A percentile compares a stretch with the other conserved stretches of the same genome.
Evolutionary conservation across 2,888 invertebrate genomes (phyloP).

Genomic region (Papilio protenor): DNA sequence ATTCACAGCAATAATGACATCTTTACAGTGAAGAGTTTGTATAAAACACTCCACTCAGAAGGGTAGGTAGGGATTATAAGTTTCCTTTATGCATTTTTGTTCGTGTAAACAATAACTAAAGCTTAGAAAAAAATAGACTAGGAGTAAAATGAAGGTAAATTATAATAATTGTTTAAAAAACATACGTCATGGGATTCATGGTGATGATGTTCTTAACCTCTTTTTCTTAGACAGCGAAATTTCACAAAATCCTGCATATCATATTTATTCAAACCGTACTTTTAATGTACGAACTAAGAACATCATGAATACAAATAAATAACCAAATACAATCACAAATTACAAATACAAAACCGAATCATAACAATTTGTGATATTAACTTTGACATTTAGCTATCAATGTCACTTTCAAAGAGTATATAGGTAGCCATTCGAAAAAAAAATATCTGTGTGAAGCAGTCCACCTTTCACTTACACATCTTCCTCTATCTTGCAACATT

Average conservation of each 20-base stretch:
- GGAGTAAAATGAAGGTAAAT: neutral
- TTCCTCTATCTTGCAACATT: no score
- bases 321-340: neutral
- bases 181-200: constrained; percentile 88
- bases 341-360: neutral
- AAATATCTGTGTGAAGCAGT: neutral
- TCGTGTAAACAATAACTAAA: neutral
- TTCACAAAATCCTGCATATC: neutral
- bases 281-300: neutral
- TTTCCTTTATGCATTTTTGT: neutral
- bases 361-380: neutral
- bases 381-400: neutral
- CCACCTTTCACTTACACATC: neutral
- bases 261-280: neutral
- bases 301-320: neutral
- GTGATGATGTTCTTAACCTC: constrained; percentile 45
- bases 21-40: neutral
- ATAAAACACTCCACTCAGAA: no score
- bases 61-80: no score
- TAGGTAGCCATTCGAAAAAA: neutral
- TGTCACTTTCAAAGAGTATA: neutral
- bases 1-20: neutral
- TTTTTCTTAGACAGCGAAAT: neutral
- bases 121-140: neutral
- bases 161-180: constrained; percentile 45